Base-by-base conservation (phyloP, 2,888 invertebrate genomes). In the Synanthedon myopaeformis region DNA sequence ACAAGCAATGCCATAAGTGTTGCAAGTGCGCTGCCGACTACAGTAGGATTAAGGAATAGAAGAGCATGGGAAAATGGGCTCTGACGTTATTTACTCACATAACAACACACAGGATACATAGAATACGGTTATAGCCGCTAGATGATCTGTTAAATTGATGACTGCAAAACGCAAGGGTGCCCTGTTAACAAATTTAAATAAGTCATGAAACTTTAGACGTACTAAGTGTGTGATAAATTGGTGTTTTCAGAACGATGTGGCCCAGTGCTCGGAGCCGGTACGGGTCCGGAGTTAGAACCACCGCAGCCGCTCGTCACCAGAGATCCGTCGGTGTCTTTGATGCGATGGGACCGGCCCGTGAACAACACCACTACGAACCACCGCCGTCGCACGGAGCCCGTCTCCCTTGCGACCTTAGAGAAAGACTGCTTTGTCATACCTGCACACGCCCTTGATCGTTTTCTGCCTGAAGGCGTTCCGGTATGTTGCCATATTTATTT, bases 341-440 rank as follows among this genome's bases (percentile, higher is more conserved):
- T 85, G 59, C 79, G 86, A 10, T 87, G 86, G 86, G 84, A 83
- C 63, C 72, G 80, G 49, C 79, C 80, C 4, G 56, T 89, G 66
- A 87, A 78, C 57, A 76, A 82, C 57, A 77, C 87, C 49, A 74
- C 78, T 35, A 59, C 65, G 56, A 76, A 79, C 60, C 77, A 82
- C 4, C 70, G 79, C 41, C 51, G 81, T 51, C 89, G 85, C 54
- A 75, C 91, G 52, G 93, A 93, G 73, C 93, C 94, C 48, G 92
- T 93, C 57, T 94, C 94, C 4, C 87, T 96, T 66, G 92, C 95
- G 52, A 94, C 93, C 52, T 88, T 96, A 67, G 95, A 96, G 82
- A 90, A 94, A 69, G 96, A 96, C 88, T 96, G 96, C 82, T 96
- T 96, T 85, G 96, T 96, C 76, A 96, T 96, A 78, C 96, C 96